Base-by-base conservation (phyloP, 2,113 vertebrate genomes). In the Thomomys bottae region DNA sequence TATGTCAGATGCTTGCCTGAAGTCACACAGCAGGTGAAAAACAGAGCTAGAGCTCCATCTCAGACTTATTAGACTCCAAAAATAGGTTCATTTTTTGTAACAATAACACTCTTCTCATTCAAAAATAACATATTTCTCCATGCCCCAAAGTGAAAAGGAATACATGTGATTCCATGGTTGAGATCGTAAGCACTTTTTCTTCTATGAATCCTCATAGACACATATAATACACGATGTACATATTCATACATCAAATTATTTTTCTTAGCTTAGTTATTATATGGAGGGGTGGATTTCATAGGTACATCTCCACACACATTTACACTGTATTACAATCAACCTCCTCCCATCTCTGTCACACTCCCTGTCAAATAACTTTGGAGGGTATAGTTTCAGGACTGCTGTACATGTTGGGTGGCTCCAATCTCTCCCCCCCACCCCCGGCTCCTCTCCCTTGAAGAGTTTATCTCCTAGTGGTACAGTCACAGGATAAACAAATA, bases 91-190 rank as follows among this genome's bases (percentile, higher is more conserved):
- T 87, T 67, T 67, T 94, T 81, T 92, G 18, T 85, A 68, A 89
- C 91, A 89, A 89, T 78, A 91, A 78, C 86, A 64, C 88, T 87
- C 71, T 87, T 92, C 45, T 73, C 59, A 75, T 86, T 89, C 88
- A 93, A 93, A 94, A 61, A 70, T 20, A n/a, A n/a, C n/a, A n/a
- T n/a, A n/a, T n/a, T n/a, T n/a, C n/a, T n/a, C 34, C 15, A 71
- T 54, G 38, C 45, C 72, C 38, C 54, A 79, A 87, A 72, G 49
- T 87, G 83, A 95, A 8, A 9, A 70, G 88, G 88, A 88, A 36
- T 32, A 91, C 70, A 63, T 5, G 0, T 59, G 86, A 92, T 91
- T 91, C 42, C 28, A n/a, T 54, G 81, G 15, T 36, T 87, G 23
- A 66, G 76, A 75, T 87, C 0, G 18, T 54, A 54, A 54, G 18